A percentile compares a stretch with the other conserved stretches of the same genome.
Evolutionary conservation across 2,797 vertebrate species (phyloP).

Genomic region (Rhinella marina): DNA sequence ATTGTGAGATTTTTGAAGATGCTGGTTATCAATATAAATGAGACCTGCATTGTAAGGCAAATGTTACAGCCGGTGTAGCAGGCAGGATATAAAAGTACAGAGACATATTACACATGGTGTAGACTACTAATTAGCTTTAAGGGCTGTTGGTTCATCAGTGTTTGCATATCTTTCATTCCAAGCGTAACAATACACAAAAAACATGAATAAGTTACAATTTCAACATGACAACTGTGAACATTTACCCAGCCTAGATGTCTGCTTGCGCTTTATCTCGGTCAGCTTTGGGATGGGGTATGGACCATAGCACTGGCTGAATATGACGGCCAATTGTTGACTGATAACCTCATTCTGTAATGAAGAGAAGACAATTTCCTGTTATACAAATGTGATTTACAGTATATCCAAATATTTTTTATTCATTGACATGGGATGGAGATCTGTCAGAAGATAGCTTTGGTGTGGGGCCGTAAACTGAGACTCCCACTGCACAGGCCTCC

Average conservation of each 20-base stretch:
- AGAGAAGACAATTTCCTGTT: slow-evolving; percentile 57
- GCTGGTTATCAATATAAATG: slow-evolving; percentile 23
- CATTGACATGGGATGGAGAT: neutral
- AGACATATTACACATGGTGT: neutral
- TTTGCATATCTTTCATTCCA: slow-evolving; percentile 2
- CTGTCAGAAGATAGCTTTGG: neutral
- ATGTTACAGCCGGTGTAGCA: neutral
- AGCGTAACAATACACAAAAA: neutral
- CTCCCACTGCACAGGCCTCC: neutral
- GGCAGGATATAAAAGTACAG: neutral
- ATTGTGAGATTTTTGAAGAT: neutral
- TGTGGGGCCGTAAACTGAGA: neutral
- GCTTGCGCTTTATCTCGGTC: slow-evolving; percentile 80
- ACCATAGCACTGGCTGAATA: slow-evolving; percentile 84
- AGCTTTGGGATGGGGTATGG: slow-evolving; percentile 84
- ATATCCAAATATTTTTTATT: neutral
- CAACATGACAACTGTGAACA: neutral
- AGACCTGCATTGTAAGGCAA: slow-evolving; percentile 10
- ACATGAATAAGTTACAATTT: neutral
- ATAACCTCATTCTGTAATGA: slow-evolving; percentile 80
- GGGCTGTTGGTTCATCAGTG: neutral
- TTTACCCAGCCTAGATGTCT: slow-evolving; percentile 81
- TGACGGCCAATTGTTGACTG: slow-evolving; percentile 81
- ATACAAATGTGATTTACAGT: neutral
- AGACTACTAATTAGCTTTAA: neutral